Base-by-base conservation (phyloP, 2,888 invertebrate species). In the Eristalis tenax region DNA sequence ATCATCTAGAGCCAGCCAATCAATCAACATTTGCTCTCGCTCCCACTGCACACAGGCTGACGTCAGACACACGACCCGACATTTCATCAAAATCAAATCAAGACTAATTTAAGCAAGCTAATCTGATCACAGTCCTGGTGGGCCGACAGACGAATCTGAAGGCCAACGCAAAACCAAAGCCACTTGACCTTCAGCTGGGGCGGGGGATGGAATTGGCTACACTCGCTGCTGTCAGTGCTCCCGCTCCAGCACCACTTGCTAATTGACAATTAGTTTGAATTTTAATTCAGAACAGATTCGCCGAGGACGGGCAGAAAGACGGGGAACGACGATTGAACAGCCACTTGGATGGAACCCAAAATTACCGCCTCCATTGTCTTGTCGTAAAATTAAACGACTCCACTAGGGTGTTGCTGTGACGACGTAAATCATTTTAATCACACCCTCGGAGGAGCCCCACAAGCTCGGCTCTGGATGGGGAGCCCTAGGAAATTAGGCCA, bases 341-440 rank as follows among this genome's bases (percentile, higher is more conserved):
- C 26, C 26, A 26, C 26, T 26, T 26, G 26, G 23, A 70, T 40
- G 63, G 56, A 64, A 40, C 65, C 65, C 71, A 71, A 71, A 80
- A 63, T 65, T 26, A 63, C 61, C 71, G 61, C 73, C 61, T 73
- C 22, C 68, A 43, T 28, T 59, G 28, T 32, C 32, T 11, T 10
- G 38, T n/a, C 35, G 40, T 38, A 78, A 38, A 63, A 22, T 35
- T 59, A 66, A 73, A 59, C 38, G 43, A 32, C 18, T 35, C 68
- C 61, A 68, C 74, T 63, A 61, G 18, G 50, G 18, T 68, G 15
- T 13, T 3, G 22, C 68, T 50, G 23, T 38, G 64, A 50, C 50
- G 28, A 64, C 28, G 69, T 81, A 74, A 81, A 74, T 80, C 73
- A 74, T 74, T 73, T 73, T 73, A 68, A 81, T 74, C 61, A 68